A percentile compares a stretch with the other conserved stretches of the same genome.
Conservation (phyloP, 2,888 invertebrate genomes). For the Slavum lentiscoides region DNA sequence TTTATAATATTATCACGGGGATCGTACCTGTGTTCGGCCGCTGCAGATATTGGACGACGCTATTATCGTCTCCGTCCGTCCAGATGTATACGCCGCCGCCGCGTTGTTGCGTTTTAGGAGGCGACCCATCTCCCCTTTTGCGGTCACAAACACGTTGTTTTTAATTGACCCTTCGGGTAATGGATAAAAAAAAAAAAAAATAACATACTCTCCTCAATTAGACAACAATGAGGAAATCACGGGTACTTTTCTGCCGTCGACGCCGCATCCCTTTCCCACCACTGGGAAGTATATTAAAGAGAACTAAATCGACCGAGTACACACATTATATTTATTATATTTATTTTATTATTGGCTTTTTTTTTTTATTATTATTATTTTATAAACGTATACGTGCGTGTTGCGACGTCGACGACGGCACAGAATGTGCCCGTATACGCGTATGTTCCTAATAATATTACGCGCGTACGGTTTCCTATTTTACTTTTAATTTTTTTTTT, state of each 20-base stretch:
- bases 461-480: no score
- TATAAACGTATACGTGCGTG: no score
- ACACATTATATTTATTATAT: slow-evolving; percentile 3
- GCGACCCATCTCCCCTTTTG: background rate
- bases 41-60: no score
- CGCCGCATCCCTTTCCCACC: background rate
- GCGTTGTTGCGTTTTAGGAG: background rate
- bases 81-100: no score
- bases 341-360: no score
- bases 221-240: slow-evolving; percentile 49
- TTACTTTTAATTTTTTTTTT: no score
- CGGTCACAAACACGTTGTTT: slow-evolving; percentile 38
- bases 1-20: no score
- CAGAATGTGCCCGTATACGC: background rate
- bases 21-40: no score
- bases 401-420: background rate
- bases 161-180: slow-evolving; percentile 48
- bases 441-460: no score
- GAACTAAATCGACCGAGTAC: slow-evolving; percentile 18
- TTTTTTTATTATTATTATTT: background rate
- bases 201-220: slow-evolving; percentile 20
- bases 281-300: background rate
- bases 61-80: no score
- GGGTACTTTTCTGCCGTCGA: background rate
- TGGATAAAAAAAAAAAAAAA: slow-evolving; percentile 29